These are phyloP conservation scores for Teleopsis dalmanni DNA, from an alignment of 1,140 invertebrate genomes.

Conservation along the genomic window DNA sequence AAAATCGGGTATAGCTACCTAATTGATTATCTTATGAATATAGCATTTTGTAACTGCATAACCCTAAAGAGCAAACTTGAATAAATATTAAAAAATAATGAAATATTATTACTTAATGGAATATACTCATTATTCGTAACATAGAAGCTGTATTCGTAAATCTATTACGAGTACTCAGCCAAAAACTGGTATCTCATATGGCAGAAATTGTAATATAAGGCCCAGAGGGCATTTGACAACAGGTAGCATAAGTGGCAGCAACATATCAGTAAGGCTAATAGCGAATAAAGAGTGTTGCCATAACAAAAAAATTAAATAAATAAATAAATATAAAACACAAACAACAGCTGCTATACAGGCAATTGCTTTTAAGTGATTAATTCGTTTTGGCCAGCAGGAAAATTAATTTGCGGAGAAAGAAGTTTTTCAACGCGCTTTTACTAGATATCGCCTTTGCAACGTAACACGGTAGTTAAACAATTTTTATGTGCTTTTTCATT, in stretches of 20 bases:
- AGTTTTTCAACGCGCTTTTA: conserved; percentile 9
- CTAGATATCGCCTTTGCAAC: no score
- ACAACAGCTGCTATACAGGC: conserved; percentile 3
- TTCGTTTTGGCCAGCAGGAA: conserved; percentile 16
- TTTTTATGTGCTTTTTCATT: background rate
- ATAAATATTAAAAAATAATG: no score
- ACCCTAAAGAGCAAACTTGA: no score
- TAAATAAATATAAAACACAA: background rate
- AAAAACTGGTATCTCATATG: no score
- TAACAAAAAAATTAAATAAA: background rate
- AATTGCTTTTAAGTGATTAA: conserved; percentile 12
- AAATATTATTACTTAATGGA: no score
- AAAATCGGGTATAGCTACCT: no score
- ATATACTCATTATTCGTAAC: no score
- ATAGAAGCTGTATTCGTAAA: no score
- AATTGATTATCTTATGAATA: no score
- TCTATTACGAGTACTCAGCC: no score
- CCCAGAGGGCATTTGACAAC: conserved; percentile 27
- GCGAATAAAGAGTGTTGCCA: background rate
- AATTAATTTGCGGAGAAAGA: conserved; percentile 14
- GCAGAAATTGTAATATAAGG: no score
- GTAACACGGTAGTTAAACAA: background rate
- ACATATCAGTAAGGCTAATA: background rate
- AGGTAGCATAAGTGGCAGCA: conserved; percentile 15
- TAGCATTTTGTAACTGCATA: no score